phyloP scores from a whole-genome alignment of 2,113 vertebrate species.

The Ahaetulla prasina region DNA sequence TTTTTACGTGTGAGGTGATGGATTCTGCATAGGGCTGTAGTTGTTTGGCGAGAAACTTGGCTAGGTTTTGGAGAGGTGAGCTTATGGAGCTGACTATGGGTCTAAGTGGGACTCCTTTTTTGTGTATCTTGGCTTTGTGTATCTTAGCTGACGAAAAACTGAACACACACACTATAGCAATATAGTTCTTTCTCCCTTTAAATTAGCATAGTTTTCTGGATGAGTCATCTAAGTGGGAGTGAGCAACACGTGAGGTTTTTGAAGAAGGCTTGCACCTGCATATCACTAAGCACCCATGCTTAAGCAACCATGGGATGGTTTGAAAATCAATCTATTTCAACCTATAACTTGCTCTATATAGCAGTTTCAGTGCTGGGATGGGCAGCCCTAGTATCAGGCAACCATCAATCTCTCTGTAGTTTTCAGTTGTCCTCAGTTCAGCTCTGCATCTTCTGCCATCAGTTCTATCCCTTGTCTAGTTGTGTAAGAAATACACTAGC shows the following conservation, averaged over 20 bases:
- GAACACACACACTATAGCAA: no score
- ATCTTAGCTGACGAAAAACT: no score
- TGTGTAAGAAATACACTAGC: background rate
- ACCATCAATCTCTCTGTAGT: background rate
- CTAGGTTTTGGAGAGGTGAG: no score
- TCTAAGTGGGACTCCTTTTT: no score
- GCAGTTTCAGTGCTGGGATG: background rate
- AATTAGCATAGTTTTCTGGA: background rate
- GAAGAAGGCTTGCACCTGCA: background rate
- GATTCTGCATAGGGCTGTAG: no score
- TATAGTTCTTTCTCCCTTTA: background rate
- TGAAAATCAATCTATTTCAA: background rate
- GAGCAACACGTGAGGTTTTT: background rate
- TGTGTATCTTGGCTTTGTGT: no score
- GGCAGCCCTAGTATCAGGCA: background rate
- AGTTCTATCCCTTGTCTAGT: background rate
- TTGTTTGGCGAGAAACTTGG: no score
- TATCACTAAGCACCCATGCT: conserved; percentile 10
- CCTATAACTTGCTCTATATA: background rate
- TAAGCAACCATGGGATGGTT: background rate
- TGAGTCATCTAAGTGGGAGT: background rate
- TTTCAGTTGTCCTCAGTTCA: background rate
- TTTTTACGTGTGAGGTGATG: no score
- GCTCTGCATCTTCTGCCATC: no score
- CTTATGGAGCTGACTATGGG: no score